Evolutionary conservation across 1,140 invertebrate genomes (phyloP).

Genomic region (Monochamus saltuarius): DNA sequence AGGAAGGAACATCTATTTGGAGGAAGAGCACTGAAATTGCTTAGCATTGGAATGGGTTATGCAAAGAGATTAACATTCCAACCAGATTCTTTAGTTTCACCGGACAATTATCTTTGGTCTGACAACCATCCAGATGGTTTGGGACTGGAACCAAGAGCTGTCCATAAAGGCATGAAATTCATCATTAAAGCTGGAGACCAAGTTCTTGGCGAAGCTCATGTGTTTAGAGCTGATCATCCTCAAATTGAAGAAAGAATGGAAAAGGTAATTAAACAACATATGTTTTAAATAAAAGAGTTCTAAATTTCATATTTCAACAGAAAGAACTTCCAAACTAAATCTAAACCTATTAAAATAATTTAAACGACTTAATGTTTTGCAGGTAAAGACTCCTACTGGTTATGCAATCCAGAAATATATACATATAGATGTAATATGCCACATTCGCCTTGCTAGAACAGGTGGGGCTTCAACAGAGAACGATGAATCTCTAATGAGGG

Average conservation of each 20-base stretch:
- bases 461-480: conserved; percentile 58
- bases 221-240: conserved; percentile 64
- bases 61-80: conserved; percentile 75
- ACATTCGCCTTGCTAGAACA: conserved; percentile 60
- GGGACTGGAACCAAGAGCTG: conserved; percentile 67
- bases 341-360: background rate
- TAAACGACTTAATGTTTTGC: background rate
- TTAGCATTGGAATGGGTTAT: conserved; percentile 73
- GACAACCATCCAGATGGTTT: conserved; percentile 73
- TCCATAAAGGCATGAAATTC: conserved; percentile 67
- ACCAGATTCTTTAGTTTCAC: conserved; percentile 64
- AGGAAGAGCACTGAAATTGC: conserved; percentile 62
- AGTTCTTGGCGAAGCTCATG: conserved; percentile 61
- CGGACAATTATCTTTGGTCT: conserved; percentile 76
- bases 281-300: conserved; percentile 2
- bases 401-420: conserved; percentile 63
- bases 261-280: conserved; percentile 54
- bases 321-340: too few relatives aligned
- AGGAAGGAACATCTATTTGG: conserved; percentile 64
- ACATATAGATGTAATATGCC: conserved; percentile 66
- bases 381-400: conserved; percentile 38
- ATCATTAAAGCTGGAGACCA: conserved; percentile 59
- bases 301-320: too few relatives aligned
- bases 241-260: conserved; percentile 63
- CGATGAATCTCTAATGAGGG: conserved; percentile 62